Conservation (phyloP, 2,888 invertebrate species). For the Pycnomerus fuliginosus region DNA sequence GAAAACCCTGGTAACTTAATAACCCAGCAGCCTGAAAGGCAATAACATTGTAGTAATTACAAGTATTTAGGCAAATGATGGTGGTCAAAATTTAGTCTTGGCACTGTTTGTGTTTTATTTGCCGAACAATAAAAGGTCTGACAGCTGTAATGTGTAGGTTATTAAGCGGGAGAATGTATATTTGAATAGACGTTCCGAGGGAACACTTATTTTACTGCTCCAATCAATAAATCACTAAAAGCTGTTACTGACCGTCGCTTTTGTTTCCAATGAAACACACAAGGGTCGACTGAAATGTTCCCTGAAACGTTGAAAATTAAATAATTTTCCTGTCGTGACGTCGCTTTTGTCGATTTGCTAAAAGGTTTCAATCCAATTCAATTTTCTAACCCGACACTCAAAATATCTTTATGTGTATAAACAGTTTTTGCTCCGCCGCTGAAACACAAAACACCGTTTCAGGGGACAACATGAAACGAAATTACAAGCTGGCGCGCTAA, state of each 20-base stretch:
- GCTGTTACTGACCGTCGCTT: constrained; percentile 42
- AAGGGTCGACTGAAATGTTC: constrained; percentile 26
- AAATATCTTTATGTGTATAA: constrained; percentile 21
- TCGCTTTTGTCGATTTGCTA: constrained; percentile 35
- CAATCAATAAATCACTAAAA: constrained; percentile 45
- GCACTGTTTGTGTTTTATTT: too few species aligned
- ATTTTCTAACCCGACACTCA: constrained; percentile 34
- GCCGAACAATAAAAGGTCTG: constrained; percentile 36
- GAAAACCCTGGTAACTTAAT: too few species aligned
- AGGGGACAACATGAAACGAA: too few species aligned
- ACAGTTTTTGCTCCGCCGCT: too few species aligned
- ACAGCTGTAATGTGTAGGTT: constrained; percentile 44
- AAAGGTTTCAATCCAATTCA: constrained; percentile 38
- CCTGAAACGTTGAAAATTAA: constrained; percentile 30
- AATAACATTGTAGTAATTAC: too few species aligned
- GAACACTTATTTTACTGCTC: constrained; percentile 34
- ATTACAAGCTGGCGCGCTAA: too few species aligned
- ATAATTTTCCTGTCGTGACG: constrained; percentile 34
- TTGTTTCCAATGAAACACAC: constrained; percentile 30
- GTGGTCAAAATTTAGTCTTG: too few species aligned
- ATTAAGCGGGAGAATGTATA: constrained; percentile 42
- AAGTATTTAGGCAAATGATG: too few species aligned
- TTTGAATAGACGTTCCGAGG: constrained; percentile 41
- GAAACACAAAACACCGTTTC: too few species aligned
- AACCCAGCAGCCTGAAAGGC: too few species aligned